Evolutionary conservation across 2,113 vertebrate genomes (phyloP).

Genomic region (Sciurus niger): DNA sequence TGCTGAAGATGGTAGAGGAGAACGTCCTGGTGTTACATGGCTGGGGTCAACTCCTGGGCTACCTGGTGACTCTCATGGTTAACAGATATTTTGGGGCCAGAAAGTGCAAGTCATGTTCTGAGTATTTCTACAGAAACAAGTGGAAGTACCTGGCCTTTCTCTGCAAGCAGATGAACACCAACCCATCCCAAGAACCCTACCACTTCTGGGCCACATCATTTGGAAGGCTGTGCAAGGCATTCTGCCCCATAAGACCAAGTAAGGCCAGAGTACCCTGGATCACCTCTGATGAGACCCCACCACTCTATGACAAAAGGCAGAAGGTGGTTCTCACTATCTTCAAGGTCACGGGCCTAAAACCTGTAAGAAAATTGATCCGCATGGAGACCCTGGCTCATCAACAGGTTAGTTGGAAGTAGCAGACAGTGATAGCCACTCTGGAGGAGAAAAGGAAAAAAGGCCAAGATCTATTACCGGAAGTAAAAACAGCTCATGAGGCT

Average conservation of each 20-base stretch:
- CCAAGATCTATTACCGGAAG: background rate
- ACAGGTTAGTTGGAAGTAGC: background rate
- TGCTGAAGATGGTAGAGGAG: background rate
- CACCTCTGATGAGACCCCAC: background rate
- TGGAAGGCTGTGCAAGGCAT: no score
- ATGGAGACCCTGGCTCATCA: background rate
- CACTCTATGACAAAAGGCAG: background rate
- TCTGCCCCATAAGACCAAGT: background rate
- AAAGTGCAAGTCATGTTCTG: background rate
- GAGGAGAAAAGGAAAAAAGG: background rate
- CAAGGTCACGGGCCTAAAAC: no score
- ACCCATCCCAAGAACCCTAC: background rate
- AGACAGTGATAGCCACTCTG: background rate
- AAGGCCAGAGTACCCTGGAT: background rate
- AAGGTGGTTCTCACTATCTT: background rate
- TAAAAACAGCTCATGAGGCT: background rate
- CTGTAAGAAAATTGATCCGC: background rate
- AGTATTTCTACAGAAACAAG: background rate
- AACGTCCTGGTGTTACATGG: background rate
- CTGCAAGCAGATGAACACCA: rapidly evolving
- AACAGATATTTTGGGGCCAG: background rate
- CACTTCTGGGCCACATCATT: background rate
- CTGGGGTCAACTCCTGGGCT: background rate
- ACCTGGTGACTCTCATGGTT: background rate
- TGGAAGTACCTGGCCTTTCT: background rate